phyloP scores from a whole-genome alignment of 1,140 invertebrate species.

The Sitobion miscanthi region DNA sequence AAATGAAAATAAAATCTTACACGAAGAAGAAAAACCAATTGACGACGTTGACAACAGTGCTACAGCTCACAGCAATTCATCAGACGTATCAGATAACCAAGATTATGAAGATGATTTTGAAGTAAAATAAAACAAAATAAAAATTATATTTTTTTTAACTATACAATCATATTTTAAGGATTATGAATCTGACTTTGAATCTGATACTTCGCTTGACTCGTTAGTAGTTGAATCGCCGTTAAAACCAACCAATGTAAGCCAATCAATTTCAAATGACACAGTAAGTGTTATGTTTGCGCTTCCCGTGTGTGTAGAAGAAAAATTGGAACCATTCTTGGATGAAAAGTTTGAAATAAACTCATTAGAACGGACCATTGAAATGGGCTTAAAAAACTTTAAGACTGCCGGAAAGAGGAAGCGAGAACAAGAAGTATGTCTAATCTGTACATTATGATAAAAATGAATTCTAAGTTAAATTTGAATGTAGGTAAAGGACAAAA shows the following conservation, averaged over 20 bases:
- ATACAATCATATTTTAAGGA: not conserved
- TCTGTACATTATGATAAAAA: not conserved
- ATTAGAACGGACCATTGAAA: slow-evolving; percentile 38
- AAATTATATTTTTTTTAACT: not conserved
- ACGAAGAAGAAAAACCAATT: not conserved
- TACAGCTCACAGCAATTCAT: not conserved
- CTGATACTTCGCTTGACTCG: not conserved
- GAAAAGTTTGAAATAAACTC: slow-evolving; percentile 16
- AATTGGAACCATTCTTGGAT: slow-evolving; percentile 30
- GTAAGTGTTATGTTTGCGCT: not conserved
- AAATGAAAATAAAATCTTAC: not conserved
- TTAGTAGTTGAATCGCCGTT: no score
- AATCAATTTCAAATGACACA: not conserved
- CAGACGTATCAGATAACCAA: not conserved
- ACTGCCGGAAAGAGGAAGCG: slow-evolving; percentile 31
- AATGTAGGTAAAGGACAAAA: slow-evolving; percentile 30
- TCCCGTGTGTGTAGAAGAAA: slow-evolving; percentile 17
- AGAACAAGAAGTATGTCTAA: slow-evolving; percentile 27
- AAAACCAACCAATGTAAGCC: no score
- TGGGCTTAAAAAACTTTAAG: slow-evolving; percentile 25
- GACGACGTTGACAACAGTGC: not conserved
- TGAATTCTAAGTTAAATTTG: not conserved
- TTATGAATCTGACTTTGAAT: slow-evolving; percentile 51
- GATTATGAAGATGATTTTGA: slow-evolving; percentile 50
- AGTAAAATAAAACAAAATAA: slow-evolving; percentile 1